phyloP scores from a whole-genome alignment of 2,797 vertebrate species.

The Streptopelia turtur region DNA sequence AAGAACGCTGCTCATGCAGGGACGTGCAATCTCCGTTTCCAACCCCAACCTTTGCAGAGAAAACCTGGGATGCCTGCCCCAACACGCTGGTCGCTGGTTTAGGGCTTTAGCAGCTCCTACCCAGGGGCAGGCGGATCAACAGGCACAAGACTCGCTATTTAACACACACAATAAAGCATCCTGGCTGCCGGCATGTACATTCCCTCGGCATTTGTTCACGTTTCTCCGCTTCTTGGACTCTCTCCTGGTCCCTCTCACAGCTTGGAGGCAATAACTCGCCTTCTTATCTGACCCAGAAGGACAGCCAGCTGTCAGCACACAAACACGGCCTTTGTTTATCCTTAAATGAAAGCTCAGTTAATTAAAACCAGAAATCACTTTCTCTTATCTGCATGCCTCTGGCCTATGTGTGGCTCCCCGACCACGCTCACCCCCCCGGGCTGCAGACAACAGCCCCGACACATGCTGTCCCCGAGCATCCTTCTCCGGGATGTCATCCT shows the following conservation, averaged over 20 bases:
- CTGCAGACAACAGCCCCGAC: neutral
- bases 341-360: conserved; percentile 64
- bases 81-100: fast-evolving
- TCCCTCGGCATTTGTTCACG: neutral
- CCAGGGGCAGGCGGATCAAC: neutral
- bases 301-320: conserved; percentile 61
- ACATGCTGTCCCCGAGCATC: neutral
- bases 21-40: neutral
- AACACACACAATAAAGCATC: neutral
- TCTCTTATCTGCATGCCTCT: conserved; percentile 48
- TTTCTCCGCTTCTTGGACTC: neutral
- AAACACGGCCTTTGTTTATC: conserved; percentile 66
- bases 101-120: neutral
- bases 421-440: neutral
- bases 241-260: conserved; percentile 45
- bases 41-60: neutral
- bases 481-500: fast-evolving
- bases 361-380: conserved; percentile 59
- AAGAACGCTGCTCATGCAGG: fast-evolving
- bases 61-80: neutral
- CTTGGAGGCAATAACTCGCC: conserved; percentile 49
- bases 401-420: neutral
- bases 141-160: neutral
- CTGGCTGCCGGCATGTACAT: neutral
- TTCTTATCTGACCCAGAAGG: conserved; percentile 71